phyloP scores from a whole-genome alignment of 2,888 invertebrate species.

The Bombyx huttoni region DNA sequence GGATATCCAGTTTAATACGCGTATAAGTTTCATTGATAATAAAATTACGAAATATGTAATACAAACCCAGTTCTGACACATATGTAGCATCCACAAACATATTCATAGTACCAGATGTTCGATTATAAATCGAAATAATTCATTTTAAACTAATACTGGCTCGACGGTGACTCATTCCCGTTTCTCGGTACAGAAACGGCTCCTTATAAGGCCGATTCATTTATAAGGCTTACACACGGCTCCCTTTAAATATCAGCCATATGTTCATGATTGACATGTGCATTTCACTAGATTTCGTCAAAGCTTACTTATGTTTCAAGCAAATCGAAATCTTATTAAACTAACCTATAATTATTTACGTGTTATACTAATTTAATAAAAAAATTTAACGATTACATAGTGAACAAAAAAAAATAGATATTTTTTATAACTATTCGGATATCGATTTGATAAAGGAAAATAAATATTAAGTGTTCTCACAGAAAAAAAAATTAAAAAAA shows the following conservation, averaged over 20 bases:
- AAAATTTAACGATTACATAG: too few relatives aligned
- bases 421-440: too few relatives aligned
- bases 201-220: constrained; percentile 61
- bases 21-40: background rate
- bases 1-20: background rate
- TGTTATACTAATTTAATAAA: too few relatives aligned
- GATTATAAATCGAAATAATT: constrained; percentile 43
- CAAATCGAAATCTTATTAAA: too few relatives aligned
- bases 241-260: constrained; percentile 64
- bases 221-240: constrained; percentile 60
- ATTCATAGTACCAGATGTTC: constrained; percentile 42
- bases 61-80: background rate
- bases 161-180: constrained; percentile 55
- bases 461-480: too few relatives aligned
- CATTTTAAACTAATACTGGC: constrained; percentile 51
- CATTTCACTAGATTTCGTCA: constrained; percentile 36
- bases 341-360: too few relatives aligned
- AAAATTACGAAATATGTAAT: background rate
- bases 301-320: background rate
- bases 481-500: too few relatives aligned
- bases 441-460: too few relatives aligned
- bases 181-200: constrained; percentile 47
- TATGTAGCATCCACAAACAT: background rate
- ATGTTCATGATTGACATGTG: constrained; percentile 60
- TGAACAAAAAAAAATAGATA: too few relatives aligned